Base-by-base conservation (phyloP, 2,888 invertebrate genomes). In the Pterostichus madidus region DNA sequence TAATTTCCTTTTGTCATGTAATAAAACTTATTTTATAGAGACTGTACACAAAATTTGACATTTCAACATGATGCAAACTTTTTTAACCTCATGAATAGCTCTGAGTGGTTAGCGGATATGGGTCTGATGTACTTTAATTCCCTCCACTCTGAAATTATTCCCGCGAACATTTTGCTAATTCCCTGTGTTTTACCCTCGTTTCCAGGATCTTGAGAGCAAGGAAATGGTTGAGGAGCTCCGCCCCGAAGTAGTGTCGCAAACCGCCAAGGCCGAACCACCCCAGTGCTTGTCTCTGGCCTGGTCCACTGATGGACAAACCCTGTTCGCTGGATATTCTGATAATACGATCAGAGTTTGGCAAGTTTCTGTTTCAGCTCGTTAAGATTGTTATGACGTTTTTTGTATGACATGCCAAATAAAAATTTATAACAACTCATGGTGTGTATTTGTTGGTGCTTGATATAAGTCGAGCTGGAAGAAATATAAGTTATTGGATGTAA, bases 291-390 rank as follows among this genome's bases (percentile, higher is more conserved):
- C 98, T 5, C 92, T 99, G 88, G 98, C 99, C 24, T 99, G 99
- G 99, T 99, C 99, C 84, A 97, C 98, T 75, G 99, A 99, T 90
- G 99, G 99, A 85, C 99, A 99, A 91, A 99, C 99, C 68, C 92
- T 99, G 87, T 99, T 99, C 89, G 98, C 99, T 89, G 99, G 99
- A 84, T 99, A 99, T 91, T 98, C 99, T 17, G 99, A 99, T 92
- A 98, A 98, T 91, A 95, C 95, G 86, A 99, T 99, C 90, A 93
- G 99, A 90, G 99, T 99, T 85, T 99, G 99, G 99, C 99, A 99
- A 93, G 99, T 99, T 87, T 96, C 96, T 86, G 94, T 96, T 86
- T 94, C 95, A 85, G 94, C 95, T 85, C 95, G 95, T 92, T 95
- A 94, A 91, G 17, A 80, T 73, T 71, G 44, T 56, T 11, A 56